Percentiles rank a stretch among this genome's conserved stretches.
These are phyloP conservation scores for Distichodus sexfasciatus DNA, from an alignment of 2,797 vertebrate species.

Conservation along the genomic window DNA sequence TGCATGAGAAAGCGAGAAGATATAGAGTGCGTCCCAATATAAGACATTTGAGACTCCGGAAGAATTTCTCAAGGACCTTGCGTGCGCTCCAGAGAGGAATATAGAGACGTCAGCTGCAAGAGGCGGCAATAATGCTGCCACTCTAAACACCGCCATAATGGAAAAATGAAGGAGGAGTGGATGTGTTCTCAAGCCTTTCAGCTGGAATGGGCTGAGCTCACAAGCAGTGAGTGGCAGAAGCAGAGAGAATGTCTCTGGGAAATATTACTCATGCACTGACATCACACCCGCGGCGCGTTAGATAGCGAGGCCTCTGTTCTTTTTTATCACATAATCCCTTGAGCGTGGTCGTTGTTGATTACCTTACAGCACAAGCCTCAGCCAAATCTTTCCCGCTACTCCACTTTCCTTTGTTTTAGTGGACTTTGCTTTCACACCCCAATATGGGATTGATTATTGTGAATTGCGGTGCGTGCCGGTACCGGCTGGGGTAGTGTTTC, in stretches of 20 bases:
- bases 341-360: constrained; percentile 28
- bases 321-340: constrained; percentile 29
- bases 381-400: constrained; percentile 9
- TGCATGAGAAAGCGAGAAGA: constrained; percentile 17
- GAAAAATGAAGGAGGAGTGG: constrained; percentile 27
- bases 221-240: constrained; percentile 25
- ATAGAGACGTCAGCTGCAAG: constrained; percentile 41
- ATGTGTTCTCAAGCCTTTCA: constrained; percentile 37
- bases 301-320: constrained; percentile 10
- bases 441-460: constrained; percentile 41
- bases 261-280: constrained; percentile 41
- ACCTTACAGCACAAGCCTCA: constrained; percentile 13
- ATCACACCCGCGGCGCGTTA: constrained; percentile 18
- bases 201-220: constrained; percentile 28
- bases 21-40: constrained; percentile 23
- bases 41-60: constrained; percentile 37
- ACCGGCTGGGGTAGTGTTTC: background rate
- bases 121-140: constrained; percentile 22
- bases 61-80: constrained; percentile 28
- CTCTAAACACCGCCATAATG: constrained; percentile 28
- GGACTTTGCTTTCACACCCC: constrained; percentile 20
- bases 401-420: constrained; percentile 22
- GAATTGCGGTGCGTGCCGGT: constrained; percentile 4
- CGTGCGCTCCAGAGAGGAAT: constrained; percentile 9
- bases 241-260: constrained; percentile 36